Base-by-base conservation (phyloP, 2,113 vertebrate species). In the Lanius ludovicianus region DNA sequence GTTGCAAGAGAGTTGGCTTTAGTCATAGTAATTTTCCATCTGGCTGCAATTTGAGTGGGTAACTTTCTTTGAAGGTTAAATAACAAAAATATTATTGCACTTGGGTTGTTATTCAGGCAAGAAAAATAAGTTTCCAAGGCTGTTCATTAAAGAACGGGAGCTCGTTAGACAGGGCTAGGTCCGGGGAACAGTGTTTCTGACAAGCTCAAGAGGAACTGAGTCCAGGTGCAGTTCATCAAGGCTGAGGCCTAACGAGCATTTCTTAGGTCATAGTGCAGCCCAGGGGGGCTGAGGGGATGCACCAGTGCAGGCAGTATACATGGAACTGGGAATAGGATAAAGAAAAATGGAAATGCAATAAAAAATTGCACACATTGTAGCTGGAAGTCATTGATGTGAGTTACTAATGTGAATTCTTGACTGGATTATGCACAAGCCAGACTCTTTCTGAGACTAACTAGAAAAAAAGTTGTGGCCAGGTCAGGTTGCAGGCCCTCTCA, bases 31-130 rank as follows among this genome's bases (percentile, higher is more conserved):
- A 55, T 62, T 62, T 55, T 47, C 47, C 47, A 55, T 53, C n/a
- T 76, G 70, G 13, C 11, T 1, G 2, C 24, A 76, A 25, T 47
- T 75, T 69, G 47, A 8, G 17, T 31, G 0, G 0, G 15, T 47
- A 55, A 33, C 41, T 55, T 89, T 41, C 30, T 69, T 33, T 76
- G 70, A 55, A 47, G 12, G 21, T 42, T 83, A 17, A 76, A 35
- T 35, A 83, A 31, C 9, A 83, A 76, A 75, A n/a, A 27, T 31
- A 41, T 46, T 44, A 46, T 55, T 83, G 18, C 15, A 35, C 3
- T 69, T 55, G 21, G 37, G 25, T 16, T 79, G 49, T 41, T 55
- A 41, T 35, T 83, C 30, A 55, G 55, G 15, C 25, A 69, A 62
- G 21, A 49, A 41, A 68, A 83, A 35, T 13, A 47, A 62, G n/a